phyloP scores from a whole-genome alignment of 2,113 vertebrate species.

The Syrmaticus mikado region DNA sequence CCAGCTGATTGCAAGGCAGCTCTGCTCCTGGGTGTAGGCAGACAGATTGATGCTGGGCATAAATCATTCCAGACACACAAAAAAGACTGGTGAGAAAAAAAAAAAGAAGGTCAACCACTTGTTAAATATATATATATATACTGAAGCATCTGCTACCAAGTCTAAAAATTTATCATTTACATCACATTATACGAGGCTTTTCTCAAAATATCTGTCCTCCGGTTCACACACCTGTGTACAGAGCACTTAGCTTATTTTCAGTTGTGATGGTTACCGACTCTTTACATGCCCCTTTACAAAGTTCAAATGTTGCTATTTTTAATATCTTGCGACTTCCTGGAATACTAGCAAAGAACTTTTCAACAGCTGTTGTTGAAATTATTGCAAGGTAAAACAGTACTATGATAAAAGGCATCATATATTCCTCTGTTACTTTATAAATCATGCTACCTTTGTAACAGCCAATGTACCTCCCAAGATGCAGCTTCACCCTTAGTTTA shows the following conservation, averaged over 20 bases:
- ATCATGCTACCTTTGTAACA: not conserved
- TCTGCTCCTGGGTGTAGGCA: not conserved
- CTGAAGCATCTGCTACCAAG: not conserved
- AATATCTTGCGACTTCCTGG: not conserved
- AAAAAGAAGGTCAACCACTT: not conserved
- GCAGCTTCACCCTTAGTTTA: not conserved
- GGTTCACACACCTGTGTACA: not conserved
- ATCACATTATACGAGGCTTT: not conserved
- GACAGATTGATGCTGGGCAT: not conserved
- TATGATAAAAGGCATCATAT: not conserved
- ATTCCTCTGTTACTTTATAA: not conserved
- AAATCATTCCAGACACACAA: not conserved
- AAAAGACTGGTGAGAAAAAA: not conserved
- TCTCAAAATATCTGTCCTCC: not conserved
- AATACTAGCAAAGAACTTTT: not conserved
- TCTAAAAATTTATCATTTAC: not conserved
- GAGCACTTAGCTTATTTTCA: not conserved
- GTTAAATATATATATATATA: not conserved
- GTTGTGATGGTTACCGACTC: not conserved
- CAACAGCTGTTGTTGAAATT: constrained; percentile 11
- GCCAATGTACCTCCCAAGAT: not conserved
- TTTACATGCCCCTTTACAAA: not conserved
- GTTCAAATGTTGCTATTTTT: not conserved
- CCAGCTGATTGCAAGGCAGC: not conserved
- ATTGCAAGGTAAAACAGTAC: not conserved